A percentile compares a stretch with the other conserved stretches of the same genome.
Evolutionary conservation across 1,140 invertebrate genomes (phyloP).

Genomic region (Drosophila repleta): DNA sequence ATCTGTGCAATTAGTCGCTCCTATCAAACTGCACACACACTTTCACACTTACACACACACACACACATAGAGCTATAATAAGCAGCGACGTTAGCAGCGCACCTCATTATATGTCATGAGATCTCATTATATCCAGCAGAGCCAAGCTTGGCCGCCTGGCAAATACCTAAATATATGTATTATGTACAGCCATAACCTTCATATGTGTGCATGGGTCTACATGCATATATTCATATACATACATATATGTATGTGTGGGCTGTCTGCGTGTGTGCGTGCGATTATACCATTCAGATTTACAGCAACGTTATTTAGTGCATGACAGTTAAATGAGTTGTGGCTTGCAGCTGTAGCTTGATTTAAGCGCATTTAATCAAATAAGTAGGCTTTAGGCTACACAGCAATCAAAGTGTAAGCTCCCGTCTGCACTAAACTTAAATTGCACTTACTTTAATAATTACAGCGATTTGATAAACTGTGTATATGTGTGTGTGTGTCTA

Average conservation of each 20-base stretch:
- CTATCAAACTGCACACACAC: constrained; percentile 57
- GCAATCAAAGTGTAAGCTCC: constrained; percentile 39
- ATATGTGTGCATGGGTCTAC: constrained; percentile 8
- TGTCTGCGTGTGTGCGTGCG: constrained; percentile 22
- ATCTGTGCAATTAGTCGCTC: constrained; percentile 66
- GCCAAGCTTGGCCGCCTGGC: constrained; percentile 12
- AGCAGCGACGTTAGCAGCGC: constrained; percentile 48
- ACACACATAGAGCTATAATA: constrained; percentile 23
- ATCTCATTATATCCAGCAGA: constrained; percentile 68
- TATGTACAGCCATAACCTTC: constrained; percentile 63
- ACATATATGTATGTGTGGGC: neutral
- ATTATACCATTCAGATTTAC: constrained; percentile 64
- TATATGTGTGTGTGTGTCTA: too few species aligned
- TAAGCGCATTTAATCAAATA: constrained; percentile 67
- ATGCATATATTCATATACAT: neutral
- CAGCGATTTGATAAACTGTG: constrained; percentile 2
- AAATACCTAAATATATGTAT: constrained; percentile 39
- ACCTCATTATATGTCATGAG: constrained; percentile 81
- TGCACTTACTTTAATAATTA: constrained; percentile 25
- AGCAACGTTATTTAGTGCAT: constrained; percentile 77
- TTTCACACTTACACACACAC: constrained; percentile 27
- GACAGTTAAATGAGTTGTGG: constrained; percentile 81
- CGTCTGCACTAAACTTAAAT: constrained; percentile 25
- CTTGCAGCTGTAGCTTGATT: constrained; percentile 46
- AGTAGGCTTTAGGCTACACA: constrained; percentile 32